Base-by-base conservation (phyloP, 2,113 vertebrate species). In the Rattus rattus region DNA sequence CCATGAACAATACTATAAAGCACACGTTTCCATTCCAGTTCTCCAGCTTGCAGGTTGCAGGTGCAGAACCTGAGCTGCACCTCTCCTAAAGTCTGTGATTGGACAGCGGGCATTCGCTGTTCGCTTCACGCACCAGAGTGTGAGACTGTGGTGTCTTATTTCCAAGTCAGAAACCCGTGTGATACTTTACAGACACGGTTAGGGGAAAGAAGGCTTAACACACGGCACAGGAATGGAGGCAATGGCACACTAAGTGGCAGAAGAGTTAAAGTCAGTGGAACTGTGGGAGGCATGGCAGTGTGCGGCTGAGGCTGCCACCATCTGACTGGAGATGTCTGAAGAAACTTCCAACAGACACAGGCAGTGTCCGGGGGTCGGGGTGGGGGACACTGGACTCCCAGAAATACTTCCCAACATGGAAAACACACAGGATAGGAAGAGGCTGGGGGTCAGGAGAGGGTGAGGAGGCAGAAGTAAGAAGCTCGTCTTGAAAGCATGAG, bases 291-390 rank as follows among this genome's bases (percentile, higher is more conserved):
- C 36, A 33, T 0, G n/a, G 30, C 77, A n/a, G 26, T 39, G 8
- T 2, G 70, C 10, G 36, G 54, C 56, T 16, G 0, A 69, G 67
- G 28, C 0, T 0, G 56, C 14, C 43, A 0, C 30, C 0, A 0
- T 3, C 12, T 33, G 24, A 22, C 61, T 30, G 19, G 8, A 17
- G 24, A 11, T 8, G 6, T 0, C 8, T 52, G 30, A 11, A 85
- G 36, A 77, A 17, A 47, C 9, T 9, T 20, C 0, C 0, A 1
- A 7, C 20, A 13, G 24, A 8, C 13, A 7, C 2, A n/a, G 65
- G 52, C 43, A 88, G 19, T 1, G 33, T 86, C 83, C 75, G 47
- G 2, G 13, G 77, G 85, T 87, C 69, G 75, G 59, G 39, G 3
- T 69, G 75, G 59, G 39, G 3, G 63, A 85, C 6, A 0, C 8